Evolutionary conservation across 2,888 invertebrate species (phyloP).

Genomic region (Perizoma flavofasciatum): DNA sequence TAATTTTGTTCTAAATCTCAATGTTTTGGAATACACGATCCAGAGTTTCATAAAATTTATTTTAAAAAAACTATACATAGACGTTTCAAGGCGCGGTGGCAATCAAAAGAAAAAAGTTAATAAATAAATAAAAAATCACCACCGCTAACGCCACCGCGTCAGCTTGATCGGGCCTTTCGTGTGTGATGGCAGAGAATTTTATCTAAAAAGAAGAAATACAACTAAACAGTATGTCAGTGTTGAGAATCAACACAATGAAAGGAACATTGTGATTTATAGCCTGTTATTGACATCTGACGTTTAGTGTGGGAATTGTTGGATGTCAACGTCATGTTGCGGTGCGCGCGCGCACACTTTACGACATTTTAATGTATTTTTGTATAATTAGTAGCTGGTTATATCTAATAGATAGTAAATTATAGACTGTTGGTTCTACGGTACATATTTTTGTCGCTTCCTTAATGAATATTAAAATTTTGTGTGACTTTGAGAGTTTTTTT

Average conservation of each 20-base stretch:
- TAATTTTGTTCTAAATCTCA: too few relatives aligned
- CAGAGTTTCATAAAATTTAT: too few relatives aligned
- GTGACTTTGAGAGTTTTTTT: background rate
- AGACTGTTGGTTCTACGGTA: slow-evolving; percentile 20
- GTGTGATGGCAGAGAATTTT: too few relatives aligned
- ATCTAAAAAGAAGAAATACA: too few relatives aligned
- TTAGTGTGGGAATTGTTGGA: slow-evolving; percentile 37
- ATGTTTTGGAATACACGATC: too few relatives aligned
- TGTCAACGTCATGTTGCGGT: slow-evolving; percentile 21
- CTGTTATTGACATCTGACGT: slow-evolving; percentile 34
- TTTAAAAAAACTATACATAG: too few relatives aligned
- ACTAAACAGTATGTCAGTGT: too few relatives aligned
- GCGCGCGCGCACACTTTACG: slow-evolving; percentile 34
- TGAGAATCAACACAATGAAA: slow-evolving; percentile 27
- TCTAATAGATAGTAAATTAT: slow-evolving; percentile 32
- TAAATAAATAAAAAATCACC: too few relatives aligned
- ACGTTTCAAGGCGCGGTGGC: too few relatives aligned
- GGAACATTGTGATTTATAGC: slow-evolving; percentile 32
- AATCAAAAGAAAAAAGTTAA: too few relatives aligned
- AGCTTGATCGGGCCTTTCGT: too few relatives aligned
- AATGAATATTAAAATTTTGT: slow-evolving; percentile 22
- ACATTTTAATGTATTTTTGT: slow-evolving; percentile 38
- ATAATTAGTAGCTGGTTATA: slow-evolving; percentile 37
- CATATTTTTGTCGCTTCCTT: slow-evolving; percentile 23
- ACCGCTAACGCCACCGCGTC: too few relatives aligned